Evolutionary conservation across 2,113 vertebrate species (phyloP).

Genomic region (Malaclemys terrapin): DNA sequence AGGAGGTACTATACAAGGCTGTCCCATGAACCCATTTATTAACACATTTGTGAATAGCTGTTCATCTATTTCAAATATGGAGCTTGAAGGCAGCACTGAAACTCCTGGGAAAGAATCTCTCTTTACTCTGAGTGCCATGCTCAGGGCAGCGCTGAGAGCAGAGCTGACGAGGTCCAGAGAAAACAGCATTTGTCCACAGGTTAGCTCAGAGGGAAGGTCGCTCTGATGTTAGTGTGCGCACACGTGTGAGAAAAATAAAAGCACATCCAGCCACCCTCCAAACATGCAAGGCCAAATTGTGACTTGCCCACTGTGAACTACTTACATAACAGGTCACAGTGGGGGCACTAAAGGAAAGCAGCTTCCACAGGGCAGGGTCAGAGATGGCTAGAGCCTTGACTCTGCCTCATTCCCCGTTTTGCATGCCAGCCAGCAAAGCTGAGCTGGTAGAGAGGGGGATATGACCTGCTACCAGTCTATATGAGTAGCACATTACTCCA

Average conservation of each 20-base stretch:
- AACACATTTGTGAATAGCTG: neutral
- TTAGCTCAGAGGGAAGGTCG: neutral
- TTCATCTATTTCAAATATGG: fast-evolving
- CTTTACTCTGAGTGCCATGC: neutral
- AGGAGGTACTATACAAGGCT: neutral
- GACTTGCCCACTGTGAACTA: neutral
- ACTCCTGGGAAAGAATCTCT: neutral
- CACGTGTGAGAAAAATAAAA: neutral
- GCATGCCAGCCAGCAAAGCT: neutral
- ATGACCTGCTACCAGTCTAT: neutral
- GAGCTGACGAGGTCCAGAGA: neutral
- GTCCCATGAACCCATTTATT: neutral
- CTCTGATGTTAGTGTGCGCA: neutral
- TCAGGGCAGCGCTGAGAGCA: neutral
- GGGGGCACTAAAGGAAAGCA: neutral
- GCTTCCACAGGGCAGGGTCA: fast-evolving
- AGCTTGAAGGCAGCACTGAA: neutral
- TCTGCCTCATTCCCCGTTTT: neutral
- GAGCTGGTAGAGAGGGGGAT: neutral
- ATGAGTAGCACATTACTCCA: neutral
- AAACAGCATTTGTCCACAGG: neutral
- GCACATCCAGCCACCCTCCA: neutral
- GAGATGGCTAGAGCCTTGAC: fast-evolving
- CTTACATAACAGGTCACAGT: neutral
- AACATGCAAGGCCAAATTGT: fast-evolving